Evolutionary conservation across 2,888 invertebrate species (phyloP).

Genomic region (Blera fallax): DNA sequence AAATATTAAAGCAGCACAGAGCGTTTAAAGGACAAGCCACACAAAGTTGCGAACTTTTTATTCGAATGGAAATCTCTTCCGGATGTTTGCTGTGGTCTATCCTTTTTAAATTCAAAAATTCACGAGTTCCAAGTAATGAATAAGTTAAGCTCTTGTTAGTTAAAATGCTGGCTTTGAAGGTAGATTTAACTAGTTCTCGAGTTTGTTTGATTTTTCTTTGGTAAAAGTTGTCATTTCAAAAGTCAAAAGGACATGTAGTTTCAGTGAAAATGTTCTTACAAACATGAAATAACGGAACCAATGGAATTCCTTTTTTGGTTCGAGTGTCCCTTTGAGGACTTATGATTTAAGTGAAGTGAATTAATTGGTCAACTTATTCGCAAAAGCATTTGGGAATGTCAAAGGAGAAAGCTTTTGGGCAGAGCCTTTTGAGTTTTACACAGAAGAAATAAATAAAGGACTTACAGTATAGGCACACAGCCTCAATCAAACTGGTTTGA

Average conservation of each 20-base stretch:
- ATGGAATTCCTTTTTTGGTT: background rate
- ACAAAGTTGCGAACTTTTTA: constrained; percentile 5
- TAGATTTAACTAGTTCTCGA: background rate
- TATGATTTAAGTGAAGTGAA: background rate
- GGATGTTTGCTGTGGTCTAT: constrained; percentile 21
- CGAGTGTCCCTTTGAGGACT: background rate
- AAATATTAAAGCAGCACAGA: constrained; percentile 24
- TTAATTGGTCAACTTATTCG: constrained; percentile 27
- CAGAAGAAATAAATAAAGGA: too few relatives aligned
- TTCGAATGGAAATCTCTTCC: constrained; percentile 8
- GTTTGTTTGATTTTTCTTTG: background rate
- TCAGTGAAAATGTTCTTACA: background rate
- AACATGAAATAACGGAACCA: background rate
- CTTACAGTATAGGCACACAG: too few relatives aligned
- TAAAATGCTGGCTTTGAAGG: background rate
- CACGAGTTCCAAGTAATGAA: constrained; percentile 13
- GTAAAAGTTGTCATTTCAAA: background rate
- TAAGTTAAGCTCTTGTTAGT: constrained; percentile 6
- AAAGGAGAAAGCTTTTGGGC: background rate
- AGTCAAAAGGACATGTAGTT: background rate
- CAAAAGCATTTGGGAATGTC: background rate
- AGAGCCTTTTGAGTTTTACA: too few relatives aligned
- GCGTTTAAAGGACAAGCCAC: background rate
- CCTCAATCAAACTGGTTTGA: too few relatives aligned
- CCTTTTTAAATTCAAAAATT: background rate